Evolutionary conservation across 2,113 vertebrate species (phyloP).

Genomic region (Calyptomena viridis): DNA sequence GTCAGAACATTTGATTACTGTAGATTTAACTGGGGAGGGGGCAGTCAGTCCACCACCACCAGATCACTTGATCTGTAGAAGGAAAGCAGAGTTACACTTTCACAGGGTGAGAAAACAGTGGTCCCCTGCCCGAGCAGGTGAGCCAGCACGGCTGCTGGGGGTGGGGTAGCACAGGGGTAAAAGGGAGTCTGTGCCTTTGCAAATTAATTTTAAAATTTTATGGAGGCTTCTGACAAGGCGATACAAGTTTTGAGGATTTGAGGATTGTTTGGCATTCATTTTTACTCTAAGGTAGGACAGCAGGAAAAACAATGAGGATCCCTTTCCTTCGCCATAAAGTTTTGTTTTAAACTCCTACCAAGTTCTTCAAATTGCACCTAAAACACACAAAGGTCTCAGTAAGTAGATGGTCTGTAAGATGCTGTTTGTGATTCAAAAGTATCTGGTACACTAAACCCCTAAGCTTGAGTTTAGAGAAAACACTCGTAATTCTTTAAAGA

Average conservation of each 20-base stretch:
- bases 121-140: background rate
- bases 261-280: background rate
- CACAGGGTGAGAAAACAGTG: background rate
- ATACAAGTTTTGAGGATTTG: background rate
- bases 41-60: background rate
- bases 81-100: background rate
- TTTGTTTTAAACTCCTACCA: background rate
- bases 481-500: background rate
- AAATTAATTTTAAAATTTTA: background rate
- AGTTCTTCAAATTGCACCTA: background rate
- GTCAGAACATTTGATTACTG: background rate
- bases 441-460: background rate
- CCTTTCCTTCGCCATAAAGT: background rate
- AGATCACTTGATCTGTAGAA: background rate
- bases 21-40: background rate
- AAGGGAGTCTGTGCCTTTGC: background rate
- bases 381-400: background rate
- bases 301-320: background rate
- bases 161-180: background rate
- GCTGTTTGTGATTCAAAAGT: background rate
- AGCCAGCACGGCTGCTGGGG: background rate
- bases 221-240: background rate
- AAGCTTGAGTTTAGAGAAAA: background rate
- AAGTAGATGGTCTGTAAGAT: background rate
- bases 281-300: background rate